Conservation (phyloP, 2,888 invertebrate genomes). For the Helicoverpa assulta region DNA sequence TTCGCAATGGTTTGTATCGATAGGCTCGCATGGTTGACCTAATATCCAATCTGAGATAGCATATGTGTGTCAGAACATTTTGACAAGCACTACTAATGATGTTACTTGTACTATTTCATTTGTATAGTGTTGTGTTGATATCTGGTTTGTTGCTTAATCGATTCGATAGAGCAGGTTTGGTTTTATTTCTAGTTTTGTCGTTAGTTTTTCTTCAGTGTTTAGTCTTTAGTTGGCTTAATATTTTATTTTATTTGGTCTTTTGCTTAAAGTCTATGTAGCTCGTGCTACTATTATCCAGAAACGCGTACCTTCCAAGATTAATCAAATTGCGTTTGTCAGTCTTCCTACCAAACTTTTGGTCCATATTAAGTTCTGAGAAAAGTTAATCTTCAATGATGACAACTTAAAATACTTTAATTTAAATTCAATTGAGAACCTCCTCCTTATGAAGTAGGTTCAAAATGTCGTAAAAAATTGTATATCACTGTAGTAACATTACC, state of each 20-base stretch:
- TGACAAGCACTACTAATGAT: constrained; percentile 49
- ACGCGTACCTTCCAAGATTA: no score
- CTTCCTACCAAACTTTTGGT: no score
- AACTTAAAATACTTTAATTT: no score
- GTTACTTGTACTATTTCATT: constrained; percentile 33
- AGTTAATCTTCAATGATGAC: no score
- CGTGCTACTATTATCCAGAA: no score
- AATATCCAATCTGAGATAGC: constrained; percentile 61
- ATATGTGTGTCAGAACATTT: constrained; percentile 60
- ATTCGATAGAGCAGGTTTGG: background rate
- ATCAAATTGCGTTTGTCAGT: no score
- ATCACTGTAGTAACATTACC: background rate
- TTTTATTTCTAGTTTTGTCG: background rate
- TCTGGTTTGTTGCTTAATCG: constrained; percentile 7
- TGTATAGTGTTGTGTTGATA: background rate
- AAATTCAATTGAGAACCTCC: no score
- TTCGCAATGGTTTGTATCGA: constrained; percentile 57
- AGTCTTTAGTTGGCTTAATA: background rate
- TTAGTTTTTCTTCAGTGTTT: background rate
- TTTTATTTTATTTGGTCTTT: background rate
- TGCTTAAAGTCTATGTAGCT: background rate
- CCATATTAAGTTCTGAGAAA: no score
- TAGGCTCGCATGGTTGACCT: constrained; percentile 56
- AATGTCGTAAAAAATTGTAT: background rate
- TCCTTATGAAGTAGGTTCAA: no score